Evolutionary conservation across 1,140 invertebrate genomes (phyloP).

Genomic region (Panonychus citri): DNA sequence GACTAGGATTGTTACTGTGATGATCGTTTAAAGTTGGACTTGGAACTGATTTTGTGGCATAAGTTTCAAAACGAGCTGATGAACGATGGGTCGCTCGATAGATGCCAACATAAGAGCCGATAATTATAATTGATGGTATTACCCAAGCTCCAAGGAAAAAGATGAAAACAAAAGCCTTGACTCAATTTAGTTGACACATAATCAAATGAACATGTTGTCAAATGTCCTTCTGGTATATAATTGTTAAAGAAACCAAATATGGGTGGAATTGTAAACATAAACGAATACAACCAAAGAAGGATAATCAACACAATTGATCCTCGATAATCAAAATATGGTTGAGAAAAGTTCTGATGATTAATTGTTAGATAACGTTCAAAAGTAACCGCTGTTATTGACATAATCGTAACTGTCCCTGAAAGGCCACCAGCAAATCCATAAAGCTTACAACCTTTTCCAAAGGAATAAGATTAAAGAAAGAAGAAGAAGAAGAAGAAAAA

Average conservation of each 20-base stretch:
- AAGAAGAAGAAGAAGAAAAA: no score
- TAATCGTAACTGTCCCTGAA: slow-evolving; percentile 40
- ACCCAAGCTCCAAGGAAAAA: slow-evolving; percentile 43
- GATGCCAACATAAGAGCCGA: slow-evolving; percentile 43
- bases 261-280: slow-evolving; percentile 37
- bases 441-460: slow-evolving; percentile 19
- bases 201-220: slow-evolving; percentile 56
- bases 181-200: slow-evolving; percentile 38
- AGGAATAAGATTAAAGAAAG: no score
- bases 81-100: slow-evolving; percentile 30
- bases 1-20: no score
- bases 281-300: slow-evolving; percentile 41
- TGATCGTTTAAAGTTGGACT: no score
- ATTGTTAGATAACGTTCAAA: slow-evolving; percentile 44
- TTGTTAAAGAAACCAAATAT: slow-evolving; percentile 36
- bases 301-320: slow-evolving; percentile 36
- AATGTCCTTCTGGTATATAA: slow-evolving; percentile 50
- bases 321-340: slow-evolving; percentile 20
- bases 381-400: slow-evolving; percentile 40
- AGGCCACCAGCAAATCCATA: slow-evolving; percentile 46
- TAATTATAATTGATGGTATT: slow-evolving; percentile 38
- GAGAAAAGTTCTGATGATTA: slow-evolving; percentile 24
- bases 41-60: not conserved
- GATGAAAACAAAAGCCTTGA: slow-evolving; percentile 36
- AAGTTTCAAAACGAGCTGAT: not conserved